Evolutionary conservation across 2,888 invertebrate genomes (phyloP).

Genomic region (Silvanus unidentatus): DNA sequence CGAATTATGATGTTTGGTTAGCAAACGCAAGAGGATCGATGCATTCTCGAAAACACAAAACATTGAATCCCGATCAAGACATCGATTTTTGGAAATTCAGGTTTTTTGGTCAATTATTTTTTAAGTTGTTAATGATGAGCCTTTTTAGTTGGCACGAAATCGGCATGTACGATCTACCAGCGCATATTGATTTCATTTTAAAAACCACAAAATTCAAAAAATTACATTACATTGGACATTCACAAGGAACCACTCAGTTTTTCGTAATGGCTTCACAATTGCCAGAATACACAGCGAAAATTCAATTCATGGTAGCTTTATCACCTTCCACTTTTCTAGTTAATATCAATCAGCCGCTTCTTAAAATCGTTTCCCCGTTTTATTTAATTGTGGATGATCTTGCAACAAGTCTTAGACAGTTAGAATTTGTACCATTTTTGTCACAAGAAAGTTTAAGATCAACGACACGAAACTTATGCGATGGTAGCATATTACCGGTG

Average conservation of each 20-base stretch:
- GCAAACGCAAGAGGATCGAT: conserved; percentile 52
- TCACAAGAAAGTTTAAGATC: too few species aligned
- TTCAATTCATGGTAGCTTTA: conserved; percentile 58
- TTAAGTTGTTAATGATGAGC: conserved; percentile 13
- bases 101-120: too few species aligned
- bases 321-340: conserved; percentile 61
- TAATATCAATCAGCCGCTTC: too few species aligned
- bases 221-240: conserved; percentile 74
- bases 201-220: conserved; percentile 51
- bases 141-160: conserved; percentile 72
- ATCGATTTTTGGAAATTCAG: conserved; percentile 41
- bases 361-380: background rate
- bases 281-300: conserved; percentile 61
- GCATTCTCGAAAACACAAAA: conserved; percentile 49
- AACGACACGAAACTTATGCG: too few species aligned
- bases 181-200: conserved; percentile 68
- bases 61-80: conserved; percentile 20
- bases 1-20: conserved; percentile 29
- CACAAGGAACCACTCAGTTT: conserved; percentile 65
- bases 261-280: conserved; percentile 60
- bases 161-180: conserved; percentile 69
- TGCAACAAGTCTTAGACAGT: background rate
- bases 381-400: background rate
- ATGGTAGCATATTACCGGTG: conserved; percentile 28
- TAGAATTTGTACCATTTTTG: too few species aligned